Conservation (phyloP, 2,113 vertebrate species). For the Coptodon rendalli region DNA sequence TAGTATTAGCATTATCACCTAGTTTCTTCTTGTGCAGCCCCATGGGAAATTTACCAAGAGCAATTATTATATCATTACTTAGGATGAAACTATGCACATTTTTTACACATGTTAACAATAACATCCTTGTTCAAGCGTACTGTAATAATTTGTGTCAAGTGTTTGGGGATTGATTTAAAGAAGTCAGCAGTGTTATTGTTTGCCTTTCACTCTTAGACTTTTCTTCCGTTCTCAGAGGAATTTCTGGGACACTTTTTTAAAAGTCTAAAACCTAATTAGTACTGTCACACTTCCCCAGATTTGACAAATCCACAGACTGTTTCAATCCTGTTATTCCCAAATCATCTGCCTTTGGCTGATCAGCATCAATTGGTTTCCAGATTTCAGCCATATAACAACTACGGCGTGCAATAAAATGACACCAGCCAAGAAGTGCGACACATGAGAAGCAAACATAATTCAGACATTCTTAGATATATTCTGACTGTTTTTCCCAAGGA, state of each 20-base stretch:
- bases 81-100: not conserved
- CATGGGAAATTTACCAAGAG: not conserved
- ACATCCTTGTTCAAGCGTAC: not conserved
- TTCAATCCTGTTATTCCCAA: not conserved
- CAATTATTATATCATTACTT: not conserved
- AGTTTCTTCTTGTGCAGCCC: not conserved
- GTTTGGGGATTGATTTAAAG: not conserved
- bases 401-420: not conserved
- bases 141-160: not conserved
- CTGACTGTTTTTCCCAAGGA: slow-evolving; percentile 7
- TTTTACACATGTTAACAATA: not conserved
- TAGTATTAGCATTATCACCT: not conserved
- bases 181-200: not conserved
- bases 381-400: not conserved
- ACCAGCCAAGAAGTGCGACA: not conserved
- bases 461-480: not conserved
- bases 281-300: not conserved
- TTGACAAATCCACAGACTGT: not conserved
- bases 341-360: not conserved
- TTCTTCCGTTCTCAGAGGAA: not conserved
- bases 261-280: slow-evolving; percentile 10
- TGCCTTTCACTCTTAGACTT: not conserved
- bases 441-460: not conserved
- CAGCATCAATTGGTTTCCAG: not conserved
- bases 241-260: not conserved